Conservation (phyloP, 2,888 invertebrate species). For the Nomada fabriciana region DNA sequence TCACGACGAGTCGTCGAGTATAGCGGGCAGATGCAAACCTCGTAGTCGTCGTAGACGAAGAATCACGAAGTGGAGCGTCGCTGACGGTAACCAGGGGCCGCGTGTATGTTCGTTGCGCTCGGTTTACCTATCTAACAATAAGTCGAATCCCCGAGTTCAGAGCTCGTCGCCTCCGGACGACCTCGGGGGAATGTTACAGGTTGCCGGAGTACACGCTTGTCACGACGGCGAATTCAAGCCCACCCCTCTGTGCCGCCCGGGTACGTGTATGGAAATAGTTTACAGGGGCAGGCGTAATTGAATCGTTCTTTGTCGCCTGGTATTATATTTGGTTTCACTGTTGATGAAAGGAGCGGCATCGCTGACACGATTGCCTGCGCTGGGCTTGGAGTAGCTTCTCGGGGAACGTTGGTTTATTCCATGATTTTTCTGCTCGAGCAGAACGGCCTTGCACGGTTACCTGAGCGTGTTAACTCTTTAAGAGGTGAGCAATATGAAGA, state of each 20-base stretch:
- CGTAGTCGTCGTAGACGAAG: constrained; percentile 68
- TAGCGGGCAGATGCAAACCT: constrained; percentile 66
- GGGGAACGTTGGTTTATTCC: neutral
- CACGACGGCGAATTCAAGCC: constrained; percentile 58
- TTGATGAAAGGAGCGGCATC: constrained; percentile 34
- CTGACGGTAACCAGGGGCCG: constrained; percentile 27
- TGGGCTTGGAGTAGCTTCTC: neutral
- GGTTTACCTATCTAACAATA: constrained; percentile 64
- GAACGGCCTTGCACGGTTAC: no score
- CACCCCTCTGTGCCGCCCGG: neutral
- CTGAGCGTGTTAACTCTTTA: no score
- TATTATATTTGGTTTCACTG: constrained; percentile 4
- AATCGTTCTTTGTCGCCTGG: constrained; percentile 36
- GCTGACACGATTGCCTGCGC: constrained; percentile 15
- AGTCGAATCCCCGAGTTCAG: constrained; percentile 66
- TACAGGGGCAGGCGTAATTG: constrained; percentile 46
- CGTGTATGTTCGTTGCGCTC: constrained; percentile 71
- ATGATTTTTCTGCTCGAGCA: neutral
- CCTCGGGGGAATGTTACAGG: constrained; percentile 58
- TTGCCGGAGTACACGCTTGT: constrained; percentile 62
- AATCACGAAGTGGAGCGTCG: constrained; percentile 72
- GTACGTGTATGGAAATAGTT: constrained; percentile 41
- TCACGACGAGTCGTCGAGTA: constrained; percentile 58
- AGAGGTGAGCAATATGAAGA: no score
- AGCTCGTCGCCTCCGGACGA: constrained; percentile 63